A percentile compares a stretch with the other conserved stretches of the same genome.
Conservation (phyloP, 2,797 vertebrate species). For the Xiphophorus birchmanni region DNA sequence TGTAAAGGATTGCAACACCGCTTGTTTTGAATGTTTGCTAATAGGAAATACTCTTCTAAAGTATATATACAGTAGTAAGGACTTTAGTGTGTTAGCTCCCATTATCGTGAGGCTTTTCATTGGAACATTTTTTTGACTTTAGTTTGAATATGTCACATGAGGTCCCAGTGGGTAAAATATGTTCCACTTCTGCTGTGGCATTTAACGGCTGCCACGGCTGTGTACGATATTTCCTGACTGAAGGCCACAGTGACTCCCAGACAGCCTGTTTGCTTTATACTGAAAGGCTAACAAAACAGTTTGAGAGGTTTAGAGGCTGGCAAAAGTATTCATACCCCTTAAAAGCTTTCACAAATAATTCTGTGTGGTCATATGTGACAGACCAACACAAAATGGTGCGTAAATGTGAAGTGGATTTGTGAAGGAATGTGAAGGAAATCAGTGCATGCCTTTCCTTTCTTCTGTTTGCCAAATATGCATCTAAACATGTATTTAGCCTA, state of each 20-base stretch:
- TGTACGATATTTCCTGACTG: slow-evolving; percentile 45
- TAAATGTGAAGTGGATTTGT: background rate
- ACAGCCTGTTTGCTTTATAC: slow-evolving; percentile 40
- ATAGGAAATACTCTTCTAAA: background rate
- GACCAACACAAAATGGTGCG: background rate
- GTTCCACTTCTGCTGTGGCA: slow-evolving; percentile 61
- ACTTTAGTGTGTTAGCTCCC: slow-evolving; percentile 26
- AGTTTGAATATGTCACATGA: slow-evolving; percentile 40
- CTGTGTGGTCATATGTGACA: background rate
- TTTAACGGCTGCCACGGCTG: slow-evolving; percentile 60
- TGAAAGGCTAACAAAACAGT: slow-evolving; percentile 15
- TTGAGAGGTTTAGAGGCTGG: slow-evolving; percentile 1
- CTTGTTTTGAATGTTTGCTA: slow-evolving; percentile 1
- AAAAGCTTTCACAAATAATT: background rate
- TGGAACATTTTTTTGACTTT: slow-evolving; percentile 63
- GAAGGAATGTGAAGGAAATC: too few species aligned
- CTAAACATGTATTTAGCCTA: background rate
- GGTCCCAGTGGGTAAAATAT: slow-evolving; percentile 59
- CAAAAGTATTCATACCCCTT: background rate
- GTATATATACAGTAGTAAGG: slow-evolving; percentile 6
- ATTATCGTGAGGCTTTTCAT: slow-evolving; percentile 34
- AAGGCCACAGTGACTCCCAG: slow-evolving; percentile 41
- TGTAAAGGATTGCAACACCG: background rate
- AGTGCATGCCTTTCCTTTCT: background rate
- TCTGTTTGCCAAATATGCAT: background rate